phyloP scores from a whole-genome alignment of 2,113 vertebrate species.

The Paradisaea rubra region DNA sequence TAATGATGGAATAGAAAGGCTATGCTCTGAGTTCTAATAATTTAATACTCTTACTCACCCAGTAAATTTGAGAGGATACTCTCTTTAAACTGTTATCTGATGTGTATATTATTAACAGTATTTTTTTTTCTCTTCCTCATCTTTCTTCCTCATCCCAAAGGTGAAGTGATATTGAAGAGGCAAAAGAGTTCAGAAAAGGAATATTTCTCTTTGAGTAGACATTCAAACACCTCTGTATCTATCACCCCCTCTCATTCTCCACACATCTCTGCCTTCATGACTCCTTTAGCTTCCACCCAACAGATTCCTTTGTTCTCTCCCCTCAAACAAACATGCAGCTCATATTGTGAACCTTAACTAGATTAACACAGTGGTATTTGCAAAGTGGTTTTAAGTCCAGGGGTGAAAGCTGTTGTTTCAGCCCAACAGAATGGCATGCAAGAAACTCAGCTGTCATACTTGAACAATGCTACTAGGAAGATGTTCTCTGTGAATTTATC shows the following conservation, averaged over 20 bases:
- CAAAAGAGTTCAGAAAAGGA: background rate
- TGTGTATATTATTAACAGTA: background rate
- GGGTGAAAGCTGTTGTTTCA: background rate
- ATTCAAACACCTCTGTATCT: background rate
- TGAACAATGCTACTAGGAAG: background rate
- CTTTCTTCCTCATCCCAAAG: background rate
- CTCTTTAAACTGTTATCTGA: background rate
- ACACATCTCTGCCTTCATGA: background rate
- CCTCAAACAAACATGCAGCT: rapidly evolving
- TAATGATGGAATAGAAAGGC: background rate
- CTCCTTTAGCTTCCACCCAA: background rate
- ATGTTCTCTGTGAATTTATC: background rate
- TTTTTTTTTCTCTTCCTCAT: background rate
- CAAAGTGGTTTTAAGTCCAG: background rate
- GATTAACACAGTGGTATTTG: background rate
- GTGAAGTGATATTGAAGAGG: background rate
- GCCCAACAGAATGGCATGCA: background rate
- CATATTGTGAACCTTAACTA: background rate
- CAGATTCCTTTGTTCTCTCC: background rate
- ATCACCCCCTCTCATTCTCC: background rate
- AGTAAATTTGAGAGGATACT: background rate
- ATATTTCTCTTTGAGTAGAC: background rate
- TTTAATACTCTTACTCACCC: background rate
- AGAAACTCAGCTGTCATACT: background rate
- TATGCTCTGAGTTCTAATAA: background rate